Evolutionary conservation across 2,113 vertebrate species (phyloP).

Genomic region (Oxyura jamaicensis): DNA sequence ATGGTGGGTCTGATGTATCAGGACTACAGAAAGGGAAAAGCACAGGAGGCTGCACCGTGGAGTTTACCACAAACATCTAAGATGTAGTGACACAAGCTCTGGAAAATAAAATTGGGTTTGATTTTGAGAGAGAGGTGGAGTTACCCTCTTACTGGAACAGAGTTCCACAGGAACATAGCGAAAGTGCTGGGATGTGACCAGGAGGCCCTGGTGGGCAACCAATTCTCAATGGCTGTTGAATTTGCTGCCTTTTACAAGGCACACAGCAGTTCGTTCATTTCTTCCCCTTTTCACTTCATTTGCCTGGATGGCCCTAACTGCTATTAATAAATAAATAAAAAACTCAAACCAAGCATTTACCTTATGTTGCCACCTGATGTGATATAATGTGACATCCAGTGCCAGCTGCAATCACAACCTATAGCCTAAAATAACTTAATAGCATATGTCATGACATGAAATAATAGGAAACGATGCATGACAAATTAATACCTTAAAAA

Average conservation of each 20-base stretch:
- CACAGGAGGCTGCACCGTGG: neutral
- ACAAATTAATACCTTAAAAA: slow-evolving; percentile 50
- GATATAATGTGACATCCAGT: neutral
- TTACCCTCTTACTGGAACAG: accelerated
- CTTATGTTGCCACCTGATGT: slow-evolving; percentile 42
- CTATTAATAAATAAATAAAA: neutral
- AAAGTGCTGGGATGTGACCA: accelerated
- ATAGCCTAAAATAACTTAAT: slow-evolving; percentile 48
- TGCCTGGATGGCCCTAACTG: neutral
- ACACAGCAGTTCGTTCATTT: neutral
- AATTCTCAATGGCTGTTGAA: neutral
- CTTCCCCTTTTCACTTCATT: neutral
- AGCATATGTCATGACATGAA: slow-evolving; percentile 41
- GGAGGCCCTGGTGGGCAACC: accelerated
- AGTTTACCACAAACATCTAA: neutral
- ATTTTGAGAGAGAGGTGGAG: neutral
- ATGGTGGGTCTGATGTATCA: neutral
- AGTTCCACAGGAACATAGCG: neutral
- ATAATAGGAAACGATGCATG: slow-evolving; percentile 49
- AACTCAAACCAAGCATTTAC: neutral
- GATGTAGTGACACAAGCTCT: accelerated
- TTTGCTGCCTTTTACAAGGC: neutral
- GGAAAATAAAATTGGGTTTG: neutral
- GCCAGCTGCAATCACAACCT: slow-evolving; percentile 15
- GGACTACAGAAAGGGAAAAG: neutral